Base-by-base conservation (phyloP, 2,888 invertebrate genomes). In the Allacma fusca region DNA sequence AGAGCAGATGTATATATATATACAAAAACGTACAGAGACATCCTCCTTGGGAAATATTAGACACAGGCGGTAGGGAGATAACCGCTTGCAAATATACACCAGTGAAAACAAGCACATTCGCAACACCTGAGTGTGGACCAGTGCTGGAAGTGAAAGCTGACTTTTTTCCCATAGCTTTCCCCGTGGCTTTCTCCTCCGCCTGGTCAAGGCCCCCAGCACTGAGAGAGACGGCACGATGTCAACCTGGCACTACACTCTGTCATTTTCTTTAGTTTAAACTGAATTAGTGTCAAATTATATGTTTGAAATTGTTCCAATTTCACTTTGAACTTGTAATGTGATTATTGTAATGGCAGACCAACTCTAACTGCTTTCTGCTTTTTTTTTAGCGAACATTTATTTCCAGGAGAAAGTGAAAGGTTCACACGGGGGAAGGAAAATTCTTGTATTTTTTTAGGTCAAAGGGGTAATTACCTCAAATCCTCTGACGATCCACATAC, bases 381-480 rank as follows among this genome's bases (percentile, higher is more conserved):
- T 16, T 19, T 16, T 50, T 50, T 50, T 13, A 40, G 7, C 40
- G 40, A 40, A 40, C 50, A 19, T 50, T 50, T 50, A 34, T n/a
- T 12, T 50, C 19, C 16, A n/a, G 16, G 16, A 50, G 19, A 50
- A 50, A 50, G 7, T n/a, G n/a, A 19, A 50, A n/a, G 50, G 50
- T 50, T 50, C 19, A 12, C 50, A 50, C 16, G 19, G 34, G 34
- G 34, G n/a, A 50, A 50, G 16, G n/a, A 13, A 50, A 2, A 50
- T 1, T 16, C 50, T 50, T 50, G 16, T n/a, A 13, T 50, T 50
- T 50, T 19, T 50, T 50, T 50, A 16, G 50, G 50, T 50, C 50
- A 50, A 13, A 50, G 50, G 50, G n/a, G 50, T 50, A 50, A 50
- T 50, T 50, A 50, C 50, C 50, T 50, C 19, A 5, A 50, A n/a